Percentiles rank a stretch among this genome's conserved stretches.
phyloP scores from a whole-genome alignment of 2,113 vertebrate species.

The Cacatua alba region DNA sequence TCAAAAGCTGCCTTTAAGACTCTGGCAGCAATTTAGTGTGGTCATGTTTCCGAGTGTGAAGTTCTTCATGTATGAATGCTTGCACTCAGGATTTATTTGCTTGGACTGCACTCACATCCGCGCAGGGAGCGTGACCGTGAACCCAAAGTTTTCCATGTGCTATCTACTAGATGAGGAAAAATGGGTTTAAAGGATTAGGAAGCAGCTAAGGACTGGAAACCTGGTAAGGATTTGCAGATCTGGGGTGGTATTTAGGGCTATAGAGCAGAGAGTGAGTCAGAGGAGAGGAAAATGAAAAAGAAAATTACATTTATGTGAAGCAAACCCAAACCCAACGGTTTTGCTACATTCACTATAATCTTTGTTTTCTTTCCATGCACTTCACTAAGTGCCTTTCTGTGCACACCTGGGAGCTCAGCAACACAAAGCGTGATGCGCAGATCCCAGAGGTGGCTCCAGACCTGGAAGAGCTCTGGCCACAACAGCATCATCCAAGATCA shows the following conservation, averaged over 20 bases:
- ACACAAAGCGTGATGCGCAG: accelerated
- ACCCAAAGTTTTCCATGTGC: not conserved
- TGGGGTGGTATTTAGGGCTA: not conserved
- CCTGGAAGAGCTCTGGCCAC: not conserved
- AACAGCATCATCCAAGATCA: not conserved
- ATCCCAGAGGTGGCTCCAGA: not conserved
- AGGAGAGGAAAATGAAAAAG: not conserved
- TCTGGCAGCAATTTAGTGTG: conserved; percentile 48
- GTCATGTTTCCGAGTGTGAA: conserved; percentile 56
- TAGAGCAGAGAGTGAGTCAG: not conserved
- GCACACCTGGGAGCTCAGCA: not conserved
- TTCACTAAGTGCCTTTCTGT: not conserved
- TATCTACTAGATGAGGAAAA: not conserved
- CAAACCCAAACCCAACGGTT: not conserved
- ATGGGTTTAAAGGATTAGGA: not conserved
- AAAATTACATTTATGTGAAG: not conserved
- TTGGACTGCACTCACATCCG: conserved; percentile 16
- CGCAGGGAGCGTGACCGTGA: not conserved
- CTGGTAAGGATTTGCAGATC: not conserved
- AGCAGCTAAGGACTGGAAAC: conserved; percentile 6
- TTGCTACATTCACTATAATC: not conserved
- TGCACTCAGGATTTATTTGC: conserved; percentile 60
- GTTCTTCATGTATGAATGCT: conserved; percentile 60
- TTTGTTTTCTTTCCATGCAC: not conserved
- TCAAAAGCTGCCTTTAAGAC: conserved; percentile 58